Evolutionary conservation across 2,888 invertebrate genomes (phyloP).

Genomic region (Ectemnius lituratus): DNA sequence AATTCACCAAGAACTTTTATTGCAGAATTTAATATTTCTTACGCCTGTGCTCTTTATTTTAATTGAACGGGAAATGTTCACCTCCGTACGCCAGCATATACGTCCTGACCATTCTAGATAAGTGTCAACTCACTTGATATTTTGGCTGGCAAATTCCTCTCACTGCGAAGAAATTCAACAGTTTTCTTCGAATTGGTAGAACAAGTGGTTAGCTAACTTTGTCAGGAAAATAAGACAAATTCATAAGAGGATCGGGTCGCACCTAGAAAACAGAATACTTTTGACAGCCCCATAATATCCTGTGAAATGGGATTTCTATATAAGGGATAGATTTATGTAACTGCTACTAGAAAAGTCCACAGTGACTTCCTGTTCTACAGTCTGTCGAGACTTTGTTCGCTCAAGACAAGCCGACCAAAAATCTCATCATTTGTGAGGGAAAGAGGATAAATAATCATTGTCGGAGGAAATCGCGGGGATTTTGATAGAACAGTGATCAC

Average conservation of each 20-base stretch:
- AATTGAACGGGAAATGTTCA: conserved; percentile 31
- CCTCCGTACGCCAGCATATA: conserved; percentile 24
- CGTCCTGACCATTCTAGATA: conserved; percentile 12
- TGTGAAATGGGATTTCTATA: too few species aligned
- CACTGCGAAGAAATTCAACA: not conserved
- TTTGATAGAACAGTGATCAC: conserved; percentile 15
- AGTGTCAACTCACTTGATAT: not conserved
- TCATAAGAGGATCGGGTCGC: too few species aligned
- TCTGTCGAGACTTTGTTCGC: not conserved
- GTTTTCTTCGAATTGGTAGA: too few species aligned
- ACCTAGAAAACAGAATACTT: too few species aligned
- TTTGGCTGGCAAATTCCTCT: not conserved
- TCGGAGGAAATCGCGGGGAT: conserved; percentile 2
- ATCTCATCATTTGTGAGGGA: not conserved
- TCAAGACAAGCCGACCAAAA: not conserved
- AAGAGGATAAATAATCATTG: not conserved
- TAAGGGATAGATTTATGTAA: too few species aligned
- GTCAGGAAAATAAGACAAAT: too few species aligned
- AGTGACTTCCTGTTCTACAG: not conserved
- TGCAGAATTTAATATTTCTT: too few species aligned
- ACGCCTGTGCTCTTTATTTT: too few species aligned
- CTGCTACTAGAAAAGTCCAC: not conserved
- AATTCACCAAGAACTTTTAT: too few species aligned
- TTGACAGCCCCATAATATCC: too few species aligned
- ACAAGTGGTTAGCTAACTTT: too few species aligned